Base-by-base conservation (phyloP, 1,140 invertebrate species). In the Conus betulinus region DNA sequence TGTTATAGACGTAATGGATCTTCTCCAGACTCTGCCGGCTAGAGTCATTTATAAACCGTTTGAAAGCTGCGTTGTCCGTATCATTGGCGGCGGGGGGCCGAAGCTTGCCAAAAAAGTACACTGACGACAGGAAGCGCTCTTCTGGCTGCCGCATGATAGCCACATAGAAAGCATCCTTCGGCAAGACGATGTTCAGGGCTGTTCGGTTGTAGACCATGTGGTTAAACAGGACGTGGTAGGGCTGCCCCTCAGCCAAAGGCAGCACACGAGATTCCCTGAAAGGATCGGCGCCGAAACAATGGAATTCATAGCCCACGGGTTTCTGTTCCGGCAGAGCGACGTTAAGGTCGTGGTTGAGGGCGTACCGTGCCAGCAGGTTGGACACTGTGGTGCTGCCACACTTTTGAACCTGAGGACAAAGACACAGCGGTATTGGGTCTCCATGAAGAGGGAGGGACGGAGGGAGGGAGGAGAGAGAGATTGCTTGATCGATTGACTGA, bases 201-300 rank as follows among this genome's bases (percentile, higher is more conserved):
- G n/a, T 83, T n/a, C 84, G 74, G 79, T 91, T 92, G 89, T 90
- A 92, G 51, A 91, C 86, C 23, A 89, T 82, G 57, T 92, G 92
- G 67, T 91, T 88, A 82, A 84, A 88, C 20, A 92, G 82, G 20
- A 91, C 90, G 84, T 90, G 78, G 84, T 85, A 92, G 53, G 17
- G 53, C 55, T 20, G 74, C 51, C n/a, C 39, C 60, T 27, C 63
- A 53, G 87, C 81, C 11, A 87, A n/a, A 13, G 85, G 67, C 27
- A 74, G 67, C 0, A 90, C 87, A 51, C 83, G 39, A 27, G 88
- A n/a, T 53, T 88, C 15, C 51, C 52, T 20, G 51, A 74, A 57
- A 23, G 53, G 20, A 1, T 60, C 78, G 79, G 88, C 74, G 1
- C 84, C 78, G 51, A 78, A 88, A 57, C 53, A 55, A 25, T 87